Evolutionary conservation across 2,113 vertebrate genomes (phyloP).

Genomic region (Etheostoma spectabile): DNA sequence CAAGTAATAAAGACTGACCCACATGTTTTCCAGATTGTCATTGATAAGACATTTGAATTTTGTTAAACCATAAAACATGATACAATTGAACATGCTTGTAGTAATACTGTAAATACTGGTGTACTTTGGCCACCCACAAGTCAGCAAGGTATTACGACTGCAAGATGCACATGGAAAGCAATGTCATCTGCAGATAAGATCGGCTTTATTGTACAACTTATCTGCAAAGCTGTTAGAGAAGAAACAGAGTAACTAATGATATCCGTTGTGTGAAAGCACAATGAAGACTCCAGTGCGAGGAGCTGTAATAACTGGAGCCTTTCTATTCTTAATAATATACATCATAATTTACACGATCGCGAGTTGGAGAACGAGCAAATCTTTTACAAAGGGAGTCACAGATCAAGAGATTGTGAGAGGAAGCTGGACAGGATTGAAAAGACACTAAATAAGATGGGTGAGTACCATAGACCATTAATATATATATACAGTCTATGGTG

Average conservation of each 20-base stretch:
- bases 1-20: background rate
- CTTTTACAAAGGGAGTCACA: background rate
- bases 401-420: conserved; percentile 12
- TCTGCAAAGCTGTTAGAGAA: background rate
- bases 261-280: background rate
- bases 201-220: background rate
- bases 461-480: conserved; percentile 16
- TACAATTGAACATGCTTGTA: background rate
- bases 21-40: background rate
- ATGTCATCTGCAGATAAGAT: conserved; percentile 46
- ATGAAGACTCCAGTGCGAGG: conserved; percentile 42
- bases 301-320: conserved; percentile 22
- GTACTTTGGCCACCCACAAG: conserved; percentile 16
- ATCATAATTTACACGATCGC: conserved; percentile 6
- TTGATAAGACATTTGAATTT: background rate
- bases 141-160: background rate
- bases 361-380: background rate
- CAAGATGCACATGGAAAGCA: too few relatives aligned
- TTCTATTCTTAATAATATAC: conserved; percentile 32
- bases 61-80: background rate
- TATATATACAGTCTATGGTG: too few relatives aligned
- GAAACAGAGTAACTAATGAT: background rate
- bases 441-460: conserved; percentile 51
- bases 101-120: background rate
- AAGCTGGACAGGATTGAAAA: conserved; percentile 62